These are phyloP conservation scores for Sebastes vulpes DNA, from an alignment of 2,797 vertebrate genomes.

Conservation along the genomic window DNA sequence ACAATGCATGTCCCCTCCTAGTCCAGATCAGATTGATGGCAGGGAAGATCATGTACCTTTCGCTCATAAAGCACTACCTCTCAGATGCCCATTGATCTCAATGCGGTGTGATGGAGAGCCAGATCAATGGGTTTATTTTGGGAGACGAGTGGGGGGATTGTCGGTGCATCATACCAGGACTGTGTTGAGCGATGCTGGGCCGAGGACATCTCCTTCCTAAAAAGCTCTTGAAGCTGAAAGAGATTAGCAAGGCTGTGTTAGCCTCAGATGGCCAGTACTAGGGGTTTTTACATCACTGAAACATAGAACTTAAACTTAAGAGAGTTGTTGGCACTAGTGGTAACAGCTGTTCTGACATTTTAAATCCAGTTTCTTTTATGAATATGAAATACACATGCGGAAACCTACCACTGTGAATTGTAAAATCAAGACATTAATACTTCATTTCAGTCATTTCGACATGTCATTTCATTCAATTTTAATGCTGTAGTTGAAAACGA, in stretches of 20 bases:
- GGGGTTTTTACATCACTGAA: background rate
- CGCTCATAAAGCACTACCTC: constrained; percentile 78
- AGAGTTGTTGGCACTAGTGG: background rate
- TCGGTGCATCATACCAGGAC: constrained; percentile 64
- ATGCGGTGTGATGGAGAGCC: constrained; percentile 76
- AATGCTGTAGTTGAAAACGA: background rate
- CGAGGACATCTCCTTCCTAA: constrained; percentile 53
- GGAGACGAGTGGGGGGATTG: constrained; percentile 67
- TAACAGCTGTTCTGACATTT: constrained; percentile 15
- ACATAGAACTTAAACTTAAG: background rate
- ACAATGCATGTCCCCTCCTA: constrained; percentile 65
- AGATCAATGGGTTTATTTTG: constrained; percentile 83
- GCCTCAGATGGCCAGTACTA: constrained; percentile 4
- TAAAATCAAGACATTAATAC: background rate
- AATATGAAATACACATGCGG: background rate
- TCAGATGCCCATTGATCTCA: constrained; percentile 79
- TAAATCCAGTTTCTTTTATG: background rate
- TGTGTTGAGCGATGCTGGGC: constrained; percentile 58
- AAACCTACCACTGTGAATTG: background rate
- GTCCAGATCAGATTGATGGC: constrained; percentile 79
- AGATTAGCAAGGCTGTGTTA: constrained; percentile 44
- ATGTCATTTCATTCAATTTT: background rate
- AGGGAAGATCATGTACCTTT: constrained; percentile 69
- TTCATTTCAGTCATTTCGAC: background rate
- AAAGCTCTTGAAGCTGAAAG: constrained; percentile 41